phyloP scores from a whole-genome alignment of 2,797 vertebrate genomes.

The Myiotriccus ornatus region DNA sequence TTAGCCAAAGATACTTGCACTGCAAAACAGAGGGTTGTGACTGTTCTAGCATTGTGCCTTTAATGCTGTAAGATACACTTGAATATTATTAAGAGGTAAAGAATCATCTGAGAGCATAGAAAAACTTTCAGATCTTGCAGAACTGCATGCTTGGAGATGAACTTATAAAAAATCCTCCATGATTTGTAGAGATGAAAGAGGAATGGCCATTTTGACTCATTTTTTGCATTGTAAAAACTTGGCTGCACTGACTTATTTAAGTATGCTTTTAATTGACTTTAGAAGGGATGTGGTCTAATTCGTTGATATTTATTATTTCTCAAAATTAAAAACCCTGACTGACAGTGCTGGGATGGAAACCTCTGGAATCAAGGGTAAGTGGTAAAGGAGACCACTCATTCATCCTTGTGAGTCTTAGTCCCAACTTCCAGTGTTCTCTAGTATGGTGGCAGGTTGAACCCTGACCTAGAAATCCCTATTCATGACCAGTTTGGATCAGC shows the following conservation, averaged over 20 bases:
- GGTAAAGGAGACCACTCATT: not conserved
- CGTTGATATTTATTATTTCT: not conserved
- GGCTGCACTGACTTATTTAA: not conserved
- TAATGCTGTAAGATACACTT: not conserved
- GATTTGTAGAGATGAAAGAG: not conserved
- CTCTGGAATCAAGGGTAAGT: rapidly evolving
- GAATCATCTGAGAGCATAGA: not conserved
- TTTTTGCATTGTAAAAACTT: not conserved
- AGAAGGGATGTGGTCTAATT: not conserved
- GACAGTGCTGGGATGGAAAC: not conserved
- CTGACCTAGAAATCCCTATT: not conserved
- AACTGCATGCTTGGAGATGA: not conserved
- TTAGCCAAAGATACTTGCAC: not conserved
- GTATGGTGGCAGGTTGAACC: rapidly evolving
- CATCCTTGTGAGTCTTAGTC: not conserved
- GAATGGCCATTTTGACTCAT: not conserved
- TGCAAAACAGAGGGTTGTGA: not conserved
- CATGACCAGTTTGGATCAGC: not conserved
- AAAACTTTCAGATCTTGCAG: not conserved
- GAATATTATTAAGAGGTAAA: not conserved
- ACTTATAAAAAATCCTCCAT: not conserved
- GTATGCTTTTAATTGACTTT: not conserved
- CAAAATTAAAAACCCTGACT: not conserved
- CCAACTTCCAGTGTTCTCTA: not conserved
- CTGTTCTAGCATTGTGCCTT: not conserved